Evolutionary conservation across 2,888 invertebrate species (phyloP), one percentile per base, ranked within the genome.

Genomic region (Spodoptera littoralis): DNA sequence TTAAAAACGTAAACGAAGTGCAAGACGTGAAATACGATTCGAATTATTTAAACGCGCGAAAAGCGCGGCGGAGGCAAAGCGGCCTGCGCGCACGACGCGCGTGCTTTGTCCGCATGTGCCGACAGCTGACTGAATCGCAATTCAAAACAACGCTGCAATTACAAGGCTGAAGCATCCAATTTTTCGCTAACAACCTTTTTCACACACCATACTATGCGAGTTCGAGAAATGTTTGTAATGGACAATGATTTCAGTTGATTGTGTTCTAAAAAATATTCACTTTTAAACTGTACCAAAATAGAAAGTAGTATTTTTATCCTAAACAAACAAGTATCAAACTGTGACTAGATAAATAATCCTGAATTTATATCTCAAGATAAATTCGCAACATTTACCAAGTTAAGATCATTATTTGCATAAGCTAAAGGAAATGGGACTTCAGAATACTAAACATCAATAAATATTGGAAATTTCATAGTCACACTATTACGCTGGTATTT

Each of bases 41-140:
- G 62, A 70, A 71, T 73, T 76, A 70, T 60, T 83, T 81, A 79
- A 81, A 80, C 87, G 89, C 91, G 90, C 91, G 90, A 88, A 88
- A 86, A 80, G 77, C 76, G 73, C 80, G 78, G 79, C 81, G 75
- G 73, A 75, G 75, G 83, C 77, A 51, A 79, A 24, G 73, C 71
- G 70, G 78, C 84, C 72, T 91, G 93, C 93, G 93, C 94, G 92
- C 91, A 91, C 93, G 89, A 87, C 91, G 90, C 90, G 85, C 94
- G 93, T 93, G 90, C 91, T 88, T 82, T 85, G 82, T 85, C 86
- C 86, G 85, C 92, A 89, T 93, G 81, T 88, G 92, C 91, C 90
- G 90, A 90, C 93, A 93, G 92, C 93, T 94, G 92, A 94, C 94
- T 94, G 93, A 92, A 92, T 90, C 89, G 91, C 91, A 90, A 92